These are phyloP conservation scores for Campoletis raptor DNA, from an alignment of 2,888 invertebrate genomes.

Conservation along the genomic window DNA sequence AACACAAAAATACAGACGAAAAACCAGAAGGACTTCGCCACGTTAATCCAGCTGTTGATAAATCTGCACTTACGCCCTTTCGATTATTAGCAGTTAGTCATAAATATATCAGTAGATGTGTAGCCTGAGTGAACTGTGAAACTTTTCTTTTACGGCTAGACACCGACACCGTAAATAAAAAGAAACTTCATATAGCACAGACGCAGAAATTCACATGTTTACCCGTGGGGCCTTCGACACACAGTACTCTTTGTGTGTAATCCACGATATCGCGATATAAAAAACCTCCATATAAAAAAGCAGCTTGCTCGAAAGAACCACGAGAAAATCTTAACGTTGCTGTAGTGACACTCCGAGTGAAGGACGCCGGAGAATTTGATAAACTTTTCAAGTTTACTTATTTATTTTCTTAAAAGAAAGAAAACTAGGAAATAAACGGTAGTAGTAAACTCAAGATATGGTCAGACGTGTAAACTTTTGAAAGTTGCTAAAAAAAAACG, in stretches of 20 bases:
- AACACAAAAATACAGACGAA: not conserved
- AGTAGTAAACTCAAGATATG: not conserved
- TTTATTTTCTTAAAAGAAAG: not conserved
- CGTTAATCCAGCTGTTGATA: not conserved
- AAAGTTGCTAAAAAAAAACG: not conserved
- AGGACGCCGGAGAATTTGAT: not conserved
- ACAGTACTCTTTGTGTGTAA: constrained; percentile 33
- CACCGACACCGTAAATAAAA: constrained; percentile 75
- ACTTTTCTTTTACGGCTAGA: constrained; percentile 77
- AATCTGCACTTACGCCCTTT: not conserved
- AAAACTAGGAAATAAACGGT: not conserved
- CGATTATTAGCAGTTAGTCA: not conserved
- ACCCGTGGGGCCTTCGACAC: constrained; percentile 58
- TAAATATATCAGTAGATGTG: not conserved
- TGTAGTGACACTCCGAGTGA: constrained; percentile 15
- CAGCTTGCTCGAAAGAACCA: not conserved
- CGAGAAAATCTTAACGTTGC: constrained; percentile 35
- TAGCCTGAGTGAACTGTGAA: constrained; percentile 68
- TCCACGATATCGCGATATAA: constrained; percentile 40
- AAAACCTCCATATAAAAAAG: not conserved
- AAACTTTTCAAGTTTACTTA: not conserved
- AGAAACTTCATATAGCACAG: constrained; percentile 60
- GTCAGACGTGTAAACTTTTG: not conserved
- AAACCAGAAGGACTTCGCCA: not conserved
- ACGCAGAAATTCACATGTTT: constrained; percentile 22